A percentile compares a stretch with the other conserved stretches of the same genome.
Conservation (phyloP, 2,113 vertebrate species). For the Eurystomus gularis region DNA sequence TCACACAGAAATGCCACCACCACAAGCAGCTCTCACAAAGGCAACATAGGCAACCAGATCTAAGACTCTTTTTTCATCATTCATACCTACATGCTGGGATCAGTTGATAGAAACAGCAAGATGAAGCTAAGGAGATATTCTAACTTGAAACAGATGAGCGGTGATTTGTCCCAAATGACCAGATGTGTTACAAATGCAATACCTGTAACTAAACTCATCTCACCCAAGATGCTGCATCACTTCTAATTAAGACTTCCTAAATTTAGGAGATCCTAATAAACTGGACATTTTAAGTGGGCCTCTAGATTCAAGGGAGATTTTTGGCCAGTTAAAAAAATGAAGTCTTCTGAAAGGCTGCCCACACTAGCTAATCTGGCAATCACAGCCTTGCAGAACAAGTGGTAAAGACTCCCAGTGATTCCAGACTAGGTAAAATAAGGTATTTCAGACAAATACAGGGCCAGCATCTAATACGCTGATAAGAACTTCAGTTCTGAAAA, state of each 20-base stretch:
- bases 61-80: neutral
- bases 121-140: neutral
- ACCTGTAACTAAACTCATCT: neutral
- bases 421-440: neutral
- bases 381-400: neutral
- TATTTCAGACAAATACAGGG: neutral
- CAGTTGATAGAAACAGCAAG: neutral
- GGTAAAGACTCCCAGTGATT: neutral
- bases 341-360: neutral
- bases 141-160: neutral
- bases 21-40: neutral
- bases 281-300: neutral
- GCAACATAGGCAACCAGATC: neutral
- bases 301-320: neutral
- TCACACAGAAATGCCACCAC: neutral
- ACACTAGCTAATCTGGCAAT: neutral
- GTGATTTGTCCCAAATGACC: neutral
- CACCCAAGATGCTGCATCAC: neutral
- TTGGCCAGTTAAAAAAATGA: neutral
- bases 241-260: neutral
- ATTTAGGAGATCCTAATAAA: neutral
- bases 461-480: neutral
- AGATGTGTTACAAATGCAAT: neutral
- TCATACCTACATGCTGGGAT: rapidly evolving
- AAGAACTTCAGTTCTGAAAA: neutral